Evolutionary conservation across 2,113 vertebrate genomes (phyloP), one percentile per base, ranked within the genome.

Genomic region (Falcunculus frontatus): DNA sequence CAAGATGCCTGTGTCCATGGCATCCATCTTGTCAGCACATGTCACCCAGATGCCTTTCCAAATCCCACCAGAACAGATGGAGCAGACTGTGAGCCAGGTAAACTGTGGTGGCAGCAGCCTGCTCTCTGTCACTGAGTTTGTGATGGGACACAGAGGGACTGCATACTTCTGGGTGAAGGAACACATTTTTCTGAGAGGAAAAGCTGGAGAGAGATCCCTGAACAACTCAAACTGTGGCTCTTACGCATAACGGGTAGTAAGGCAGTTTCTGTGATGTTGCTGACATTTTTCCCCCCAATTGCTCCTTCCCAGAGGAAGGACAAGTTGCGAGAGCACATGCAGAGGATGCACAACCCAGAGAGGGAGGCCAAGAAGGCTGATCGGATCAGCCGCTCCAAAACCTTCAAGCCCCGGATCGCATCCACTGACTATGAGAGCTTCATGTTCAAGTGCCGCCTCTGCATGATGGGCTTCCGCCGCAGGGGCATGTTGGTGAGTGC

Each of bases 401-500:
- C 99, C 1, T 98, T 99, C 95, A 99, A 99, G 80, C 98, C 99
- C 13, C 99, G 99, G 8, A 98, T 99, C 10, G 99, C 99, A 1
- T 98, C 99, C 93, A 99, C 98, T 0, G 99, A 99, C 97, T 99
- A 99, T 0, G 99, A 99, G 94, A 99, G 99, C 98, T 99, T 99
- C 97, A 98, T 99, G 92, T 99, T 99, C 98, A 99, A 99, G 96
- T 99, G 99, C 96, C 98, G 99, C 9, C 96, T 99, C 47, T 99
- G 99, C 49, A 99, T 99, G 99, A 99, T 99, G 99, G 99, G 99
- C 32, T 99, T 99, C 97, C 98, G 99, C 56, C 98, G 99, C 16
- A 98, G 99, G 65, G 99, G 99, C 78, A 99, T 99, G 99, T 96
- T 99, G 99, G 99, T 99, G 97, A 99, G 98, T 97, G 62, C 60